phyloP scores from a whole-genome alignment of 2,888 invertebrate species.

The Hirtodrosophila histrioides region DNA sequence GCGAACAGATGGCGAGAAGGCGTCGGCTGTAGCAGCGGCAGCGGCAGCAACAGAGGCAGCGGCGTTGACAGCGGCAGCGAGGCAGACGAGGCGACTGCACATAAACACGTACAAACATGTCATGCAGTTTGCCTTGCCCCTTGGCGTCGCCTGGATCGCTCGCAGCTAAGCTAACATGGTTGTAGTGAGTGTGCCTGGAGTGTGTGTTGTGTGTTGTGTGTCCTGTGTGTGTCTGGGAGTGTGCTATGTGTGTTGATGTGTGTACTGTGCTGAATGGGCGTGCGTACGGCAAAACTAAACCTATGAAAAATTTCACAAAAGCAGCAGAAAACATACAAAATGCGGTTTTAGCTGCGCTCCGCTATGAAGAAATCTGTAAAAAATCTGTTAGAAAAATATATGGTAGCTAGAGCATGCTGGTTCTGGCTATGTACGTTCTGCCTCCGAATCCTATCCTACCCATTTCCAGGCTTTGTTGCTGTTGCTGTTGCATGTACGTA shows the following conservation, averaged over 20 bases:
- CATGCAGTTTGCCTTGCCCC: conserved; percentile 51
- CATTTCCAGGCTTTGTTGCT: conserved; percentile 2
- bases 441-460: neutral
- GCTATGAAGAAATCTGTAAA: conserved; percentile 57
- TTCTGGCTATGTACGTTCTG: conserved; percentile 7
- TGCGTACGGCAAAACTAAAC: conserved; percentile 61
- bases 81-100: conserved; percentile 48
- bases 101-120: conserved; percentile 72
- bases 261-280: conserved; percentile 26
- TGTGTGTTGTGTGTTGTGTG: conserved; percentile 14
- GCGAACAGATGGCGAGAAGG: conserved; percentile 57
- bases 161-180: conserved; percentile 42
- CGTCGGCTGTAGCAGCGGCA: conserved; percentile 23
- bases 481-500: neutral
- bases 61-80: conserved; percentile 14
- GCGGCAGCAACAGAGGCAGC: conserved; percentile 1
- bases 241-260: conserved; percentile 14
- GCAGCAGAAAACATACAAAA: conserved; percentile 73
- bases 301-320: conserved; percentile 70
- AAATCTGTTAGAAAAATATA: conserved; percentile 66
- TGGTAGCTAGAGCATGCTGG: conserved; percentile 65
- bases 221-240: neutral
- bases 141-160: conserved; percentile 22
- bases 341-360: conserved; percentile 65
- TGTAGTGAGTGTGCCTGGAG: conserved; percentile 19